A percentile compares a stretch with the other conserved stretches of the same genome.
phyloP scores from a whole-genome alignment of 2,797 vertebrate species.

The Dallia pectoralis region DNA sequence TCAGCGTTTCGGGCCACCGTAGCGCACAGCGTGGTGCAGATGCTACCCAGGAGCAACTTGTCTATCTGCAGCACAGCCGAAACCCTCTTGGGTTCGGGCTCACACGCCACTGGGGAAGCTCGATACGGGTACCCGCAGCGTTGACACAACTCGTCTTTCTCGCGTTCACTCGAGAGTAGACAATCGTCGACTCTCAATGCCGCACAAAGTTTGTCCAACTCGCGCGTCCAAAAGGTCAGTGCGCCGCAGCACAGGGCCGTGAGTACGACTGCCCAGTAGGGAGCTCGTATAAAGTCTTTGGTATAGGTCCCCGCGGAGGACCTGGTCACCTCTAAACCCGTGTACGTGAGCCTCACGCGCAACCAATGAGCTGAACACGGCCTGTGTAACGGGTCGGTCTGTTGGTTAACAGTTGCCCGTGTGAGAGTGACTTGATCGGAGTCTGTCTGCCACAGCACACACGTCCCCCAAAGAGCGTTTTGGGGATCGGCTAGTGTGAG shows the following conservation, averaged over 20 bases:
- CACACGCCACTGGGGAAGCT: background rate
- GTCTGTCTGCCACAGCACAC: background rate
- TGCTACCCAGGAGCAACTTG: background rate
- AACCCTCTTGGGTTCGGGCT: background rate
- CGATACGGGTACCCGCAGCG: background rate
- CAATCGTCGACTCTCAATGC: background rate
- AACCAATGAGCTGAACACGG: background rate
- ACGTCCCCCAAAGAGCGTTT: too few species aligned
- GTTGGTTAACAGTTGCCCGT: background rate
- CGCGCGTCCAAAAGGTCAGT: background rate
- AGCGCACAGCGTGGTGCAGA: background rate
- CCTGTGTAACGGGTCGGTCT: background rate
- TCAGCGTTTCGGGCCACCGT: background rate
- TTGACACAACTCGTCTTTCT: background rate
- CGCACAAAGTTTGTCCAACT: background rate
- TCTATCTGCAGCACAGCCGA: background rate
- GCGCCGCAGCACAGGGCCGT: background rate
- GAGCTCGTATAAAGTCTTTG: too few species aligned
- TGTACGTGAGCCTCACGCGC: too few species aligned
- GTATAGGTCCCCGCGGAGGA: too few species aligned
- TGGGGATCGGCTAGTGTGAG: too few species aligned
- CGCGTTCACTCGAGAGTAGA: conserved; percentile 1
- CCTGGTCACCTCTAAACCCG: too few species aligned
- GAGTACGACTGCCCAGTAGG: too few species aligned
- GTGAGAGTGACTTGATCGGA: background rate